These are phyloP conservation scores for Agrotis clavis DNA, from an alignment of 2,888 invertebrate genomes.

Conservation along the genomic window DNA sequence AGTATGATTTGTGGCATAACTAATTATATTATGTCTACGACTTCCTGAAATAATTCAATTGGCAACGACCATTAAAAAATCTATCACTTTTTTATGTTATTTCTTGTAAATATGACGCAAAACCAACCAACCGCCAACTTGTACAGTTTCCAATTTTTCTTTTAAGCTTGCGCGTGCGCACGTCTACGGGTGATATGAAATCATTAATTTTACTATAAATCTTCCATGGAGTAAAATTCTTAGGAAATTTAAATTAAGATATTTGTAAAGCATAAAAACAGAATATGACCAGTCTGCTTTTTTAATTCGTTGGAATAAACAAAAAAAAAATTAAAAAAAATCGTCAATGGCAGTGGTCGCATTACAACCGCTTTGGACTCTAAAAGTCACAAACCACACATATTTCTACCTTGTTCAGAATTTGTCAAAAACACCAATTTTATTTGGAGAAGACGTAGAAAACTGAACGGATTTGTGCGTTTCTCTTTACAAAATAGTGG, in stretches of 20 bases:
- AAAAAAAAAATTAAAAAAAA: too few species aligned
- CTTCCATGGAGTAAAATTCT: constrained; percentile 25
- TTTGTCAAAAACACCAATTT: too few species aligned
- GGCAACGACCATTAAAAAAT: constrained; percentile 26
- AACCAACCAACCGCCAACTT: constrained; percentile 29
- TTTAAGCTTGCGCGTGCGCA: constrained; percentile 1
- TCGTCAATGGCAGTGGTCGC: too few species aligned
- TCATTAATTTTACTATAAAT: constrained; percentile 38
- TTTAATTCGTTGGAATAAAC: not conserved
- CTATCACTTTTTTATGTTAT: constrained; percentile 25
- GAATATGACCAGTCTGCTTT: not conserved
- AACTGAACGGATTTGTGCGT: too few species aligned
- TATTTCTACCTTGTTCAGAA: too few species aligned
- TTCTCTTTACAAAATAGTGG: too few species aligned
- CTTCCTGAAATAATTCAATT: constrained; percentile 33
- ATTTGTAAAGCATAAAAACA: not conserved
- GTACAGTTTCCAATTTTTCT: constrained; percentile 44
- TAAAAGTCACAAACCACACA: too few species aligned
- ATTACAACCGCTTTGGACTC: too few species aligned
- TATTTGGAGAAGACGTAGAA: too few species aligned
- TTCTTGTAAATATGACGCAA: constrained; percentile 50
- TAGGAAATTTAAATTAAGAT: constrained; percentile 10
- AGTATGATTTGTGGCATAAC: constrained; percentile 16
- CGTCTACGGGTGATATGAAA: constrained; percentile 23
- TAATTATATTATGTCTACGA: constrained; percentile 13